phyloP scores from a whole-genome alignment of 2,888 invertebrate genomes.

The Heliconius hortense region DNA sequence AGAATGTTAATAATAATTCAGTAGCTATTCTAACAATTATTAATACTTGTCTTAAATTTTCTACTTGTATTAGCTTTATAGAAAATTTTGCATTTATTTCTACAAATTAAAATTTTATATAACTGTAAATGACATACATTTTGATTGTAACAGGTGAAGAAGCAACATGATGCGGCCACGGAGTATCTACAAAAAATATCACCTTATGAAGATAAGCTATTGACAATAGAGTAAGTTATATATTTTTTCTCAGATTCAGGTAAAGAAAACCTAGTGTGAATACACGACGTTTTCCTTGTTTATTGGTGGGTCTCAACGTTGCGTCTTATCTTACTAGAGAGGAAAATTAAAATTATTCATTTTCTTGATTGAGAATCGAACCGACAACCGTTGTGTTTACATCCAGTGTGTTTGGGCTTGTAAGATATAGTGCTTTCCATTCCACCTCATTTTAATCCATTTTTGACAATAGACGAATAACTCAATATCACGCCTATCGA shows the following conservation, averaged over 20 bases:
- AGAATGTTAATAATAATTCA: no score
- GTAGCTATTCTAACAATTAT: no score
- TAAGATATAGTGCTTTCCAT: no score
- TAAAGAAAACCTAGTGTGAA: not conserved
- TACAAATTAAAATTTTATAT: not conserved
- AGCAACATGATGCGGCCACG: constrained; percentile 65
- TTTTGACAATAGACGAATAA: no score
- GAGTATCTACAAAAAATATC: constrained; percentile 69
- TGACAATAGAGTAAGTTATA: constrained; percentile 67
- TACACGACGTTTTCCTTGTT: not conserved
- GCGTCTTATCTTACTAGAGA: not conserved
- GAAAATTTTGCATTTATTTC: no score
- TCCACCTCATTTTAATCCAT: no score
- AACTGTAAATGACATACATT: not conserved
- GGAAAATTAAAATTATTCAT: not conserved
- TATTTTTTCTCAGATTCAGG: not conserved
- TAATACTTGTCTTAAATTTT: no score
- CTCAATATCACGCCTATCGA: no score
- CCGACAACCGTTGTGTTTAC: no score
- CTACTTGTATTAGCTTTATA: no score
- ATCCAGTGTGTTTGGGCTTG: no score
- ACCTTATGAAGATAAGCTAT: constrained; percentile 69
- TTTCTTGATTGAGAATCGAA: not conserved
- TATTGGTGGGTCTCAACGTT: not conserved
- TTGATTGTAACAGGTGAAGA: constrained; percentile 62